Conservation (phyloP, 2,113 vertebrate species). For the Archilochus colubris region DNA sequence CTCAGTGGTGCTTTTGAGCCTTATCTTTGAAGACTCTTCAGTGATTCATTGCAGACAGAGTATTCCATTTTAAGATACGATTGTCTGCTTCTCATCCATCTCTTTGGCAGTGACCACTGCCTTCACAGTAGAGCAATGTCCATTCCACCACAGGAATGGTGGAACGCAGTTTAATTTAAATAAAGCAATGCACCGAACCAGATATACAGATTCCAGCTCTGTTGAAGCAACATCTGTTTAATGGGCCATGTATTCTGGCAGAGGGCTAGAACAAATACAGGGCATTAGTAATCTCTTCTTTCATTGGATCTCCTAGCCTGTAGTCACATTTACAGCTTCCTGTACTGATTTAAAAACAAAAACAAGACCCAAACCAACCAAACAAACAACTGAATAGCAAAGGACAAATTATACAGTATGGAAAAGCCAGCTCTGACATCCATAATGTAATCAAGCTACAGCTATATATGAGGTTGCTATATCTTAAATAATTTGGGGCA, state of each 20-base stretch:
- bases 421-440: background rate
- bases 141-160: background rate
- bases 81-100: background rate
- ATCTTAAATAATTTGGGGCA: background rate
- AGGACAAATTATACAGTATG: background rate
- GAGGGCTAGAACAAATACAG: background rate
- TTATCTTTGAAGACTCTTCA: background rate
- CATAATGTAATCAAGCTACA: background rate
- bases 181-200: background rate
- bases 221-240: background rate
- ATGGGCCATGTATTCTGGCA: background rate
- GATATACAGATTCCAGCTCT: background rate
- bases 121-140: background rate
- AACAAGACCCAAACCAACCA: too few relatives aligned
- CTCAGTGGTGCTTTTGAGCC: background rate
- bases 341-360: background rate
- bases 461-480: background rate
- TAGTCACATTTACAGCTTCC: background rate
- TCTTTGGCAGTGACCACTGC: accelerated
- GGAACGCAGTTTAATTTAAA: background rate
- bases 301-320: background rate
- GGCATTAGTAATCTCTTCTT: background rate
- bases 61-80: background rate
- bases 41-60: background rate
- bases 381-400: background rate